A percentile compares a stretch with the other conserved stretches of the same genome.
Evolutionary conservation across 1,140 invertebrate genomes (phyloP).

Genomic region (Drosophila kanapiae): DNA sequence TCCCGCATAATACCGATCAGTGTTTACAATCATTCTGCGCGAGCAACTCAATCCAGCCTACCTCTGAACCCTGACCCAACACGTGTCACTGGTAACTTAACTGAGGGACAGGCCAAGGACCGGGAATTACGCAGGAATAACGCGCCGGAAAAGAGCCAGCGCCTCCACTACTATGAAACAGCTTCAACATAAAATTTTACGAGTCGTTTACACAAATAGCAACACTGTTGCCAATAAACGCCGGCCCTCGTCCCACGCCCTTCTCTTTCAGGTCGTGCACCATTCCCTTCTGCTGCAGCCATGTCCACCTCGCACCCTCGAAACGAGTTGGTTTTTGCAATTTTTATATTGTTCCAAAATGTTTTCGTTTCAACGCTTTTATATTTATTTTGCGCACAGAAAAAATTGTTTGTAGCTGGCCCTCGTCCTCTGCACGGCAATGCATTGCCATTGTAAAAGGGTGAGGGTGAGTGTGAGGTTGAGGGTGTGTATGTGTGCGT

Average conservation of each 20-base stretch:
- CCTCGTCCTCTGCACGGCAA: slow-evolving; percentile 14
- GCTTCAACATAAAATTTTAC: slow-evolving; percentile 81
- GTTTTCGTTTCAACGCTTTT: slow-evolving; percentile 80
- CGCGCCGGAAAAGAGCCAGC: slow-evolving; percentile 20
- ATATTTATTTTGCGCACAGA: slow-evolving; percentile 72
- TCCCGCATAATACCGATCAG: slow-evolving; percentile 53
- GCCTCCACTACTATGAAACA: slow-evolving; percentile 39
- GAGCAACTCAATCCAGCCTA: slow-evolving; percentile 56
- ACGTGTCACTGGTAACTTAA: slow-evolving; percentile 26
- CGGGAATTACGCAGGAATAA: slow-evolving; percentile 8
- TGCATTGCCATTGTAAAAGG: slow-evolving; percentile 32
- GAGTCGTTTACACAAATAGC: slow-evolving; percentile 82
- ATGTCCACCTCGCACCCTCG: background rate
- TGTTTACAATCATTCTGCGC: slow-evolving; percentile 42
- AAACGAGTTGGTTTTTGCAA: slow-evolving; percentile 57
- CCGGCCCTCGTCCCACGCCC: slow-evolving; percentile 22
- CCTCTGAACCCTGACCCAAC: slow-evolving; percentile 14
- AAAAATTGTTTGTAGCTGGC: slow-evolving; percentile 58
- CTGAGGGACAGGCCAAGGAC: background rate
- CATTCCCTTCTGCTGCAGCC: background rate
- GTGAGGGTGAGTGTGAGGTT: background rate
- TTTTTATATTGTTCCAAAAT: slow-evolving; percentile 81
- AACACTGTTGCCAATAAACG: slow-evolving; percentile 83
- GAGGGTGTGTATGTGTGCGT: slow-evolving; percentile 23
- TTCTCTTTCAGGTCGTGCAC: background rate